Percentiles rank a stretch among this genome's conserved stretches.
Conservation (phyloP, 2,113 vertebrate species). For the Tretioscincus oriximinensis region DNA sequence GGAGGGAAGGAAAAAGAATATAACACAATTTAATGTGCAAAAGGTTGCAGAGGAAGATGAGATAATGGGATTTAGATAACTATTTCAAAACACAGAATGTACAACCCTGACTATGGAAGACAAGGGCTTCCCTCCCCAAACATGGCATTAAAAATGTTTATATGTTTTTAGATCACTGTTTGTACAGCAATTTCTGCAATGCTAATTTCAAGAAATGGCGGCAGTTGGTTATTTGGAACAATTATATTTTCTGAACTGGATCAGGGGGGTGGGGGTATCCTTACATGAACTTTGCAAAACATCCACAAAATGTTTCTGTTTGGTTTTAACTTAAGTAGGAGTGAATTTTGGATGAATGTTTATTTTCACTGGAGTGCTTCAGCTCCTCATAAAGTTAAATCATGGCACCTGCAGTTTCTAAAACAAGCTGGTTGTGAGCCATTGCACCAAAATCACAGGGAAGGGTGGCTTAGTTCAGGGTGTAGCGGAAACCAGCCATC, state of each 20-base stretch:
- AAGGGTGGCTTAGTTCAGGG: background rate
- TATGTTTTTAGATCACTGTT: no score
- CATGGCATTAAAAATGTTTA: no score
- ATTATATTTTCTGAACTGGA: background rate
- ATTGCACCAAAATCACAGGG: conserved; percentile 11
- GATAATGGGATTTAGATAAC: no score
- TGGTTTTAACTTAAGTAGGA: conserved; percentile 10
- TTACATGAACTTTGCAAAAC: conserved; percentile 9
- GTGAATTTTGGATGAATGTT: conserved; percentile 3
- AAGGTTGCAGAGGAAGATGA: no score
- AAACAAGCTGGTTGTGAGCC: background rate
- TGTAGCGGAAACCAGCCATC: background rate
- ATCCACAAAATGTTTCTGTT: background rate
- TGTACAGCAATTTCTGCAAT: background rate
- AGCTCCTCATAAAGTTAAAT: background rate
- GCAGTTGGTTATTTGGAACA: background rate
- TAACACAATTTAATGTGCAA: no score
- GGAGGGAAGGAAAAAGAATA: no score
- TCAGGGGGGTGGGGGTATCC: background rate
- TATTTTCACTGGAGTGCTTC: conserved; percentile 4
- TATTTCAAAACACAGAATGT: no score
- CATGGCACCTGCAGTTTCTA: conserved; percentile 14
- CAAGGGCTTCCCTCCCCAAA: no score
- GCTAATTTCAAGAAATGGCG: background rate
- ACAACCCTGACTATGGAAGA: no score